A percentile compares a stretch with the other conserved stretches of the same genome.
phyloP scores from a whole-genome alignment of 1,140 invertebrate genomes.

The Lepidurus arcticus region DNA sequence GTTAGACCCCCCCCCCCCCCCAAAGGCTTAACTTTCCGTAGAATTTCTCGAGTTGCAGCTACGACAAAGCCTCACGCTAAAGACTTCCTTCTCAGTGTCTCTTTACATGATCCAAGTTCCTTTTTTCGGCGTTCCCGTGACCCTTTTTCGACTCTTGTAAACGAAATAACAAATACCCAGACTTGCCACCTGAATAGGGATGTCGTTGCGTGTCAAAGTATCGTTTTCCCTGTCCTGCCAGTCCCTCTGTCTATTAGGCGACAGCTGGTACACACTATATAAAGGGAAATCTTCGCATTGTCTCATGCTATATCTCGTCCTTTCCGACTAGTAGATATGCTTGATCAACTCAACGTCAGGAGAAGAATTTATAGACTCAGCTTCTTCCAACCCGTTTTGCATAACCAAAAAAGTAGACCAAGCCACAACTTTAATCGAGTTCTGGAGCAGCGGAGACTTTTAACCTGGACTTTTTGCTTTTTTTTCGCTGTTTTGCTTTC shows the following conservation, averaged over 20 bases:
- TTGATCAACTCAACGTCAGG: not conserved
- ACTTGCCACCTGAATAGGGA: not conserved
- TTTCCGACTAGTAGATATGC: not conserved
- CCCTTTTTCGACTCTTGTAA: not conserved
- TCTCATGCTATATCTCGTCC: not conserved
- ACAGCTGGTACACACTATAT: not conserved
- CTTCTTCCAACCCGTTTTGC: constrained; percentile 8
- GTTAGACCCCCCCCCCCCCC: not conserved
- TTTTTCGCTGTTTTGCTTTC: not conserved
- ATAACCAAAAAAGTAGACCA: not conserved
- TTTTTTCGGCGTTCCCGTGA: not conserved
- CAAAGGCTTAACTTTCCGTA: not conserved
- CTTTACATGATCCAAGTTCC: not conserved
- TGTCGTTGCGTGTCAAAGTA: not conserved
- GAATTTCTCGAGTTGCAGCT: not conserved
- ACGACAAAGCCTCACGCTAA: not conserved
- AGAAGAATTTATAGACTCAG: not conserved
- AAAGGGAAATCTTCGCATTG: not conserved
- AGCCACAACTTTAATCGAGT: constrained; percentile 16
- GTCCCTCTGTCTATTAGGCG: not conserved
- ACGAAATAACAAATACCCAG: constrained; percentile 4
- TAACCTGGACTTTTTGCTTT: not conserved
- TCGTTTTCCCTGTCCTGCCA: constrained; percentile 21
- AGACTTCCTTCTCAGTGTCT: not conserved
- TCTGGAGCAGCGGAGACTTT: not conserved